Base-by-base conservation (phyloP, 2,797 vertebrate genomes). In the Alauda arvensis region DNA sequence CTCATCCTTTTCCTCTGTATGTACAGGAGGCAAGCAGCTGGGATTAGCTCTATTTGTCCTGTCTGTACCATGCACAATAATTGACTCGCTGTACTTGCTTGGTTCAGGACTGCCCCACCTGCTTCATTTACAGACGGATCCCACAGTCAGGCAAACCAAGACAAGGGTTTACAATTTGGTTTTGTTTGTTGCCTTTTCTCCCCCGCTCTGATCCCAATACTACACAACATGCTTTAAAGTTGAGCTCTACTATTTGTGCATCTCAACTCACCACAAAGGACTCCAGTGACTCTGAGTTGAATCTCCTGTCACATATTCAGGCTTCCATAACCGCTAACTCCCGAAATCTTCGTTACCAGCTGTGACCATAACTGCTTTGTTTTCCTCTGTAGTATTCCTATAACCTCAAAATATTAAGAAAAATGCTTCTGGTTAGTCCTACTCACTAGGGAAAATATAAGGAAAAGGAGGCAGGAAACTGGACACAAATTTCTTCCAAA, bases 171-270 rank as follows among this genome's bases (percentile, higher is more conserved):
- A 65, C 13, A 60, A 8, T 52, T n/a, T 40, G 14, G 2, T 10
- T 46, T 82, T 61, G 18, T 46, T 77, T 45, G 8, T 33, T 80
- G 20, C 13, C 16, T 31, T 40, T 29, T 24, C 10, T 17, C 6
- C 5, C 2, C 0, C 2, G 1, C 12, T 33, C 19, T n/a, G 4
- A 74, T 49, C 19, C 19, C 21, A 56, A 0, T 48, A 16, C 34
- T 77, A 52, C 18, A 57, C 71, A 48, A 6, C 5, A 7, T 0
- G 1, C 14, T 53, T 66, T n/a, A 63, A 78, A 78, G 9, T 16
- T 49, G 12, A 83, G 11, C 14, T 83, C n/a, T 66, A 29, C 19
- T 69, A 13, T 76, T 72, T 29, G 4, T n/a, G 8, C 19, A 28
- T 18, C 39, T 74, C 18, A 76, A 53, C 29, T 63, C 14, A 70